Percentiles rank a stretch among this genome's conserved stretches.
Conservation (phyloP, 2,113 vertebrate species). For the Uropsilus gracilis region DNA sequence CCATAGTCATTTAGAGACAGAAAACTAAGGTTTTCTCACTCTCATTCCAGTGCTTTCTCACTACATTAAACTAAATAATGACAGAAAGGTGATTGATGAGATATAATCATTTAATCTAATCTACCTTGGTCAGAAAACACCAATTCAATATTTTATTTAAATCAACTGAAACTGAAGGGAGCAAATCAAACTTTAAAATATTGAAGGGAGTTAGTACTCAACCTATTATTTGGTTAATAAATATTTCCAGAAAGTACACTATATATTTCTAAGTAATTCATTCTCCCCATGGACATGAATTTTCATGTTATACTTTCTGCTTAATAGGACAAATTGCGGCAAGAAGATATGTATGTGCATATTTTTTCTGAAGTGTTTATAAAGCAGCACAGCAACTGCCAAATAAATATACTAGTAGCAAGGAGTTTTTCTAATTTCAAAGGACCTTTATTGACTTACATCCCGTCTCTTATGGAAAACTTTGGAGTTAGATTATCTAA, state of each 20-base stretch:
- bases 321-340: neutral
- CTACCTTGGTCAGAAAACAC: neutral
- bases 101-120: neutral
- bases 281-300: neutral
- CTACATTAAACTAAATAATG: conserved; percentile 1
- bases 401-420: neutral
- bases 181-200: conserved; percentile 22
- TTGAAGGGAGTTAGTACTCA: neutral
- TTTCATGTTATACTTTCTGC: neutral
- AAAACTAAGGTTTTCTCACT: neutral
- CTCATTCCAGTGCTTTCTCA: neutral
- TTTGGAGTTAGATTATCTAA: neutral
- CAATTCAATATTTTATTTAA: conserved; percentile 44
- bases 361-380: neutral
- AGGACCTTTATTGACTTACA: neutral
- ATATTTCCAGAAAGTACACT: neutral
- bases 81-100: neutral
- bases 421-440: neutral
- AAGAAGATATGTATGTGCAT: neutral
- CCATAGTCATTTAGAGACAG: neutral
- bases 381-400: neutral
- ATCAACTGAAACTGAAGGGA: neutral
- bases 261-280: conserved; percentile 25
- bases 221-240: neutral
- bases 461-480: neutral